phyloP scores from a whole-genome alignment of 2,113 vertebrate species.

The Etheostoma cragini region DNA sequence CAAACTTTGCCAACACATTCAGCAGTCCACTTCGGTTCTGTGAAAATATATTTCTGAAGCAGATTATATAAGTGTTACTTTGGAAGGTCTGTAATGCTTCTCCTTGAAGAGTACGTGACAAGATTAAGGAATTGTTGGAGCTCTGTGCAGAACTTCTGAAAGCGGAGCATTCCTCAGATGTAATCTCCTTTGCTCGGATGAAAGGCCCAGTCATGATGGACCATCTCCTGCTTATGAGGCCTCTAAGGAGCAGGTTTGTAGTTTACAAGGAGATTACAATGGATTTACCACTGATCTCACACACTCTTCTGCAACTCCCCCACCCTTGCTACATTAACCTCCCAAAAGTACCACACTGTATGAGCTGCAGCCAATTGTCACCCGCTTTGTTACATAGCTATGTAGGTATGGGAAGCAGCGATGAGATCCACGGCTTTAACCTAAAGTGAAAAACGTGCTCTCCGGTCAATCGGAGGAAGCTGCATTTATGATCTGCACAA shows the following conservation, averaged over 20 bases:
- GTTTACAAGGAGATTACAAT: conserved; percentile 84
- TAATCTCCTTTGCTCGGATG: conserved; percentile 84
- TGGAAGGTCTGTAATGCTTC: conserved; percentile 56
- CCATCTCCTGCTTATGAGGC: conserved; percentile 81
- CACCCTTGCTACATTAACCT: conserved; percentile 37
- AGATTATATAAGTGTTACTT: conserved; percentile 66
- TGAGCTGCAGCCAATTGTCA: conserved; percentile 57
- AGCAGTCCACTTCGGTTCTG: conserved; percentile 14
- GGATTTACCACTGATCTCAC: conserved; percentile 82
- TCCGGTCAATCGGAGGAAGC: conserved; percentile 61
- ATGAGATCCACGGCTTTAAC: conserved; percentile 57
- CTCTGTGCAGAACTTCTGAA: conserved; percentile 67
- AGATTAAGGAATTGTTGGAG: conserved; percentile 65
- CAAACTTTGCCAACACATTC: conserved; percentile 35
- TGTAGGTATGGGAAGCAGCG: conserved; percentile 58
- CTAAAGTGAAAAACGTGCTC: conserved; percentile 48
- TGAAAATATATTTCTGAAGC: conserved; percentile 46
- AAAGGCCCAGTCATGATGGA: conserved; percentile 80
- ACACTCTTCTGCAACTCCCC: conserved; percentile 73
- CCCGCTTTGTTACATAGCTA: conserved; percentile 56
- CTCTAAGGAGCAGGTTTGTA: conserved; percentile 76
- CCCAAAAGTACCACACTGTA: conserved; percentile 55
- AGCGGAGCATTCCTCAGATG: conserved; percentile 75
- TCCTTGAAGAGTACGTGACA: conserved; percentile 66
- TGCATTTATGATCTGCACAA: conserved; percentile 46